phyloP scores from a whole-genome alignment of 2,888 invertebrate genomes.

The Periphyllus acericola region DNA sequence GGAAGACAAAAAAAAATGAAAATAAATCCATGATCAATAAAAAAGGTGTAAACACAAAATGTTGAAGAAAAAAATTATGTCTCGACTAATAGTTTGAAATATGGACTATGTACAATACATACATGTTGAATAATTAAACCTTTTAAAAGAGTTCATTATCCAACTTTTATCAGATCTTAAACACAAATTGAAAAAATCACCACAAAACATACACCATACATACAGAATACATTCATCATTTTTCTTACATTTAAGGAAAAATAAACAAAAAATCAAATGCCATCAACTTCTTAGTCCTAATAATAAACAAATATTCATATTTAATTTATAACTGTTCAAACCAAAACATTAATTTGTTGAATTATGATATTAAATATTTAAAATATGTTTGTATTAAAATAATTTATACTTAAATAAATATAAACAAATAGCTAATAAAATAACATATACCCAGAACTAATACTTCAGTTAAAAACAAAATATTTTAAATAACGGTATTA shows the following conservation, averaged over 20 bases:
- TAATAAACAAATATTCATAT: too few relatives aligned
- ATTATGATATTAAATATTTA: too few relatives aligned
- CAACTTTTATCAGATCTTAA: not conserved
- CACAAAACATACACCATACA: not conserved
- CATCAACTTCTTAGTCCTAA: too few relatives aligned
- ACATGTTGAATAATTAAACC: not conserved
- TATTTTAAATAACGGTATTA: not conserved
- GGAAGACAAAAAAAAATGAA: not conserved
- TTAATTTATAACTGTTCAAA: too few relatives aligned
- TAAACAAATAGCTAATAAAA: too few relatives aligned
- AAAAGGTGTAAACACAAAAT: not conserved
- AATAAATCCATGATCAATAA: not conserved
- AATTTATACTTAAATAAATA: too few relatives aligned
- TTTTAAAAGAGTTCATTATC: not conserved
- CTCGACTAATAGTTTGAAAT: too few relatives aligned
- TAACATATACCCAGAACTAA: too few relatives aligned
- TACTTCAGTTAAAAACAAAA: not conserved
- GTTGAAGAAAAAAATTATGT: not conserved
- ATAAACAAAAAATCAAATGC: not conserved
- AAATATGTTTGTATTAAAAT: too few relatives aligned
- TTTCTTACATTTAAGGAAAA: not conserved
- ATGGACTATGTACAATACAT: too few relatives aligned
- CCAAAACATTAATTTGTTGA: too few relatives aligned
- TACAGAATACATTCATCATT: not conserved
- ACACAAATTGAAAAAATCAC: not conserved